Base-by-base conservation (phyloP, 2,113 vertebrate genomes). In the Nicator chloris region DNA sequence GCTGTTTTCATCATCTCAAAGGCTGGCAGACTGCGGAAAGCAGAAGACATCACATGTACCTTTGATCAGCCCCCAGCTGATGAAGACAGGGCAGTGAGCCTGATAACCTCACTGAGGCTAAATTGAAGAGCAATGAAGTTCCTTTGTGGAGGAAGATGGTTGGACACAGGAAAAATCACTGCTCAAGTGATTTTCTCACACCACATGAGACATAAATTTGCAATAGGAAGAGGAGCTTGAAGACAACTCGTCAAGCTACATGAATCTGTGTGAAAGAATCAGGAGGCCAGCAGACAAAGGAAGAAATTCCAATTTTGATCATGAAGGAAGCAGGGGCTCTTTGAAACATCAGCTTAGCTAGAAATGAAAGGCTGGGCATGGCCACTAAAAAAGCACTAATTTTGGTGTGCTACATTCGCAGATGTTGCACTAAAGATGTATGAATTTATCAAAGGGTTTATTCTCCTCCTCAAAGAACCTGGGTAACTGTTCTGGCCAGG, bases 31-130 rank as follows among this genome's bases (percentile, higher is more conserved):
- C 61, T 9, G 1, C 24, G 33, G 42, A 63, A 84, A 84, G 54
- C 60, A 42, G 39, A 61, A 65, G 54, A 65, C 8, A 47, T 31
- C 30, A 76, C n/a, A 42, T 0, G 0, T 6, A 3, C n/a, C 60
- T 70, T 61, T 68, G 27, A 77, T 37, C n/a, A 51, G 33, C 35
- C 17, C 27, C 35, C 44, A 47, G 35, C 33, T 69, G 70, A 72
- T 28, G 40, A 82, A 47, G 39, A 39, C n/a, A 61, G 24, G 69
- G 22, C 72, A 80, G 51, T 1, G 4, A 75, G 57, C 35, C 31
- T 19, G 21, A 49, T 2, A 23, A 12, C 9, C 66, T 63, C 40
- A 22, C 8, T 50, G 8, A 23, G 39, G n/a, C 44, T n/a, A 53
- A 84, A 57, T 0, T 15, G 12, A 82, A 82, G 6, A 63, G 26